phyloP scores from a whole-genome alignment of 2,888 invertebrate species.

The Acrobasis consociella region DNA sequence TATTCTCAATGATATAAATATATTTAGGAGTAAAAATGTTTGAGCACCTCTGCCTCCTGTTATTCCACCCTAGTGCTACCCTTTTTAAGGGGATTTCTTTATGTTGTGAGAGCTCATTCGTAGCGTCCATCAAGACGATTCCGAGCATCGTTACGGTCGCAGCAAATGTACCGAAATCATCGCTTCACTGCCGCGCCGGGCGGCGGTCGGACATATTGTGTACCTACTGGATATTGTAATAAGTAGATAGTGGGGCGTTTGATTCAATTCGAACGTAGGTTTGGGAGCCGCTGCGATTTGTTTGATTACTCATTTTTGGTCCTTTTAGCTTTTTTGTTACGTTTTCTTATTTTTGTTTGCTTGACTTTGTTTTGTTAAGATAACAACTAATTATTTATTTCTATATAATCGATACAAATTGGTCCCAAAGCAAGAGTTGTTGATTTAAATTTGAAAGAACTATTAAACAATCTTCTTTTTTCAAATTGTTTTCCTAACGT shows the following conservation, averaged over 20 bases:
- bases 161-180: slow-evolving; percentile 84
- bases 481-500: too few species aligned
- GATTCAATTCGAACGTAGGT: slow-evolving; percentile 61
- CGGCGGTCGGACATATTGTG: slow-evolving; percentile 73
- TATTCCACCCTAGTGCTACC: slow-evolving; percentile 76
- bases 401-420: too few species aligned
- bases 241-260: slow-evolving; percentile 51
- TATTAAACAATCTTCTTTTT: too few species aligned
- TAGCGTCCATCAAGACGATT: slow-evolving; percentile 86
- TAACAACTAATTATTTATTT: neutral
- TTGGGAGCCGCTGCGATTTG: slow-evolving; percentile 38
- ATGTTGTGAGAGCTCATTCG: slow-evolving; percentile 84
- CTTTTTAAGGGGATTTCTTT: slow-evolving; percentile 84
- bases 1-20: too few species aligned
- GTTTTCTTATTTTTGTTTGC: neutral
- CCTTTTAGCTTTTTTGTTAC: neutral
- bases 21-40: slow-evolving; percentile 33
- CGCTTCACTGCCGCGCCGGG: slow-evolving; percentile 72
- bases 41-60: slow-evolving; percentile 42
- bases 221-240: slow-evolving; percentile 60
- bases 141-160: slow-evolving; percentile 85
- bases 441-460: too few species aligned
- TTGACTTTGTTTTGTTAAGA: neutral
- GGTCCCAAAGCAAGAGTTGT: too few species aligned
- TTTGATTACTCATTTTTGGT: slow-evolving; percentile 33